These are phyloP conservation scores for Ametastegia equiseti DNA, from an alignment of 2,888 invertebrate species.

Conservation along the genomic window DNA sequence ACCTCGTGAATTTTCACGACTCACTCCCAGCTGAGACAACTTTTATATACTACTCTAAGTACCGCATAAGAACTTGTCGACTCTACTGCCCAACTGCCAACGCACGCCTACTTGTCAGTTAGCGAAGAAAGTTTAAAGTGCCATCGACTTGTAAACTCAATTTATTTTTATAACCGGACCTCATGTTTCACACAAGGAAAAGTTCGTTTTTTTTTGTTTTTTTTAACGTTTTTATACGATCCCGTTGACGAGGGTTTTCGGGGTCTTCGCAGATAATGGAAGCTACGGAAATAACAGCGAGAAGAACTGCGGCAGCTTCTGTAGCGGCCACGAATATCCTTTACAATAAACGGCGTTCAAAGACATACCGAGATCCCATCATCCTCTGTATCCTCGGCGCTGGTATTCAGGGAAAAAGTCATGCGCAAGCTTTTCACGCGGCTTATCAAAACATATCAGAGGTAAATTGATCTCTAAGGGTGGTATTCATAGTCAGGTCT, in stretches of 20 bases:
- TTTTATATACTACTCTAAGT: no score
- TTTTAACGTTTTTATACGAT: neutral
- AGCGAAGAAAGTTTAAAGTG: neutral
- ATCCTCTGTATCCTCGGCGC: conserved; percentile 77
- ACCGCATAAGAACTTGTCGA: no score
- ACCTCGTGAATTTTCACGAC: neutral
- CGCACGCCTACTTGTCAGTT: neutral
- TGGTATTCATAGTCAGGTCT: no score
- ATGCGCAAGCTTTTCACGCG: conserved; percentile 17
- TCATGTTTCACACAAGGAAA: neutral
- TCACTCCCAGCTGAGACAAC: neutral
- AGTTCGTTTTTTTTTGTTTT: no score
- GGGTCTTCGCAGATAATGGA: conserved; percentile 73
- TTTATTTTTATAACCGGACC: neutral
- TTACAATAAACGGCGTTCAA: conserved; percentile 63
- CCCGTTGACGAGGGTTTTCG: neutral
- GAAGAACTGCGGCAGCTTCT: conserved; percentile 80
- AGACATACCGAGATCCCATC: conserved; percentile 57
- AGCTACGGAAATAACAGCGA: conserved; percentile 78
- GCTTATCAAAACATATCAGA: conserved; percentile 23
- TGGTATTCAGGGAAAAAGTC: conserved; percentile 75
- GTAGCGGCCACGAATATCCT: conserved; percentile 78
- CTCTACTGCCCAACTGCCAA: neutral
- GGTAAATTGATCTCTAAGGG: conserved; percentile 5
- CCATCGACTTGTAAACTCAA: neutral